These are phyloP conservation scores for Patella vulgata DNA, from an alignment of 1,140 invertebrate species.

Conservation along the genomic window DNA sequence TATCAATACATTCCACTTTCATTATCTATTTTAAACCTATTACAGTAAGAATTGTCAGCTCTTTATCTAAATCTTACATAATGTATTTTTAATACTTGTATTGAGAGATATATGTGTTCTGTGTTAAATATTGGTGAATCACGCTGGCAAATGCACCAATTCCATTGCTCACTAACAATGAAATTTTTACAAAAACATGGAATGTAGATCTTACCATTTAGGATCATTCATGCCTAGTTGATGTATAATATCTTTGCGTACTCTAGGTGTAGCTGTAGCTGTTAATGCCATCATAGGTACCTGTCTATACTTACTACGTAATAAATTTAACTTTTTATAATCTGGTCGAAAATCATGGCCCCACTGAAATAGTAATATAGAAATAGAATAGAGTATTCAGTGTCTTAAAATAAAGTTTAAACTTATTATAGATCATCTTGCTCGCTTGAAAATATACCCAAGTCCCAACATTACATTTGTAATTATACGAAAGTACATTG, in stretches of 20 bases:
- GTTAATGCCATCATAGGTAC: slow-evolving; percentile 74
- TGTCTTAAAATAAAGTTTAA: no score
- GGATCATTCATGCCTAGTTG: slow-evolving; percentile 83
- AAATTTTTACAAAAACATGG: not conserved
- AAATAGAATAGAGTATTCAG: no score
- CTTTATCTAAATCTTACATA: no score
- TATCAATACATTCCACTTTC: no score
- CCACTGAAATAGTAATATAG: slow-evolving; percentile 69
- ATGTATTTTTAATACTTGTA: no score
- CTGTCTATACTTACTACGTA: slow-evolving; percentile 70
- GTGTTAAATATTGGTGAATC: not conserved
- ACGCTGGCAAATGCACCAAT: no score
- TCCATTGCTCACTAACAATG: no score
- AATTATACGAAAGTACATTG: not conserved
- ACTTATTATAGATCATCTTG: not conserved
- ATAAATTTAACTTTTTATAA: slow-evolving; percentile 70
- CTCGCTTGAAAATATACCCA: not conserved
- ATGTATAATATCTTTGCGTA: slow-evolving; percentile 88
- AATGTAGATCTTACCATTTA: slow-evolving; percentile 75
- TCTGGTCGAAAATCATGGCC: slow-evolving; percentile 79
- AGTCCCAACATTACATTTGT: not conserved
- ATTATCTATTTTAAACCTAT: no score
- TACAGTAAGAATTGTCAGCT: no score
- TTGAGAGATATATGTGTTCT: no score
- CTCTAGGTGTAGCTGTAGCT: slow-evolving; percentile 85